Evolutionary conservation across 1,140 invertebrate species (phyloP).

Genomic region (Rhynchophorus ferrugineus): DNA sequence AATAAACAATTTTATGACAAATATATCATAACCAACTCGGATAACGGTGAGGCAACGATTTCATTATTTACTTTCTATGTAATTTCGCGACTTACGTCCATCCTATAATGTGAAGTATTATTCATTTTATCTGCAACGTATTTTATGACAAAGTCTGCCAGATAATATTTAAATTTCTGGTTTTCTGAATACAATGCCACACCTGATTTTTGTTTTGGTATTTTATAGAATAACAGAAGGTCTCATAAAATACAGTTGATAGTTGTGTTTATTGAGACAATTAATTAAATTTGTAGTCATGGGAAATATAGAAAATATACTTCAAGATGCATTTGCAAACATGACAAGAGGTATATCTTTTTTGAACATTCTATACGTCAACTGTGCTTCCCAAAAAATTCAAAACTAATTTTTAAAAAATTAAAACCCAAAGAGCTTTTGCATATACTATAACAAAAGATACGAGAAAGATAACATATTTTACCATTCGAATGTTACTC

Average conservation of each 20-base stretch:
- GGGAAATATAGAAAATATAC: slow-evolving; percentile 29
- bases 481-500: slow-evolving; percentile 9
- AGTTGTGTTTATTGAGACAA: slow-evolving; percentile 2
- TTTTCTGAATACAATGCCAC: slow-evolving; percentile 23
- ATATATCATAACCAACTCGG: too few species aligned
- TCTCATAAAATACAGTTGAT: background rate
- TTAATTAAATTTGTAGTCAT: slow-evolving; percentile 27
- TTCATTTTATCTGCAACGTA: too few species aligned
- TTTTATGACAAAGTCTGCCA: slow-evolving; percentile 27
- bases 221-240: background rate
- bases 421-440: slow-evolving; percentile 1
- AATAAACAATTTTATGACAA: too few species aligned
- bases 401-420: slow-evolving; percentile 9
- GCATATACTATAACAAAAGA: background rate
- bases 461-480: slow-evolving; percentile 5
- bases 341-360: slow-evolving; percentile 26
- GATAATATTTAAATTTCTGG: slow-evolving; percentile 21
- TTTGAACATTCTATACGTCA: background rate
- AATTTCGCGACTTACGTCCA: too few species aligned
- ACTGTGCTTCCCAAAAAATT: slow-evolving; percentile 6
- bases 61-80: too few species aligned
- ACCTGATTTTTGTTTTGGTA: background rate
- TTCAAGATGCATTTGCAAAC: slow-evolving; percentile 29
- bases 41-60: too few species aligned
- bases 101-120: too few species aligned